Evolutionary conservation across 2,888 invertebrate genomes (phyloP), one percentile per base, ranked within the genome.

Genomic region (Congeria kusceri): DNA sequence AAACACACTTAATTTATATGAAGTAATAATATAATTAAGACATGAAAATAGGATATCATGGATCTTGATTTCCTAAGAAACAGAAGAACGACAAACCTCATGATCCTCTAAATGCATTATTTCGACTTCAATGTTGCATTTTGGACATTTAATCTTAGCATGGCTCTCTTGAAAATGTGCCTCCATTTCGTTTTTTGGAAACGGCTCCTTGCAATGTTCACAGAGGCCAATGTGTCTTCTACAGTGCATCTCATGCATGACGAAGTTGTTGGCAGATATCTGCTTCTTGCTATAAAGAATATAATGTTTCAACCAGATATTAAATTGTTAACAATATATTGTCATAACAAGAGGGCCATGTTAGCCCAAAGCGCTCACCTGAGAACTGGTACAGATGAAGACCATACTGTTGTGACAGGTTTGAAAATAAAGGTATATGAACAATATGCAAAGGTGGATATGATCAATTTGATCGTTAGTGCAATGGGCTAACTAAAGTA

Each of bases 211-310:
- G 93, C 96, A 96, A 3, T 95, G 94, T 0, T 95, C 94, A 87
- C 96, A 96, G 63, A 96, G 91, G 2, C 95, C 94, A 64, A 96
- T 95, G 93, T 96, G 96, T 49, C 96, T 94, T 0, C 95, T 95
- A 90, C 96, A 96, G 93, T 96, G 96, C 80, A 95, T 95, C 25
- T 95, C 95, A 93, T 96, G 96, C 93, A 95, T 96, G 2, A 95
- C 95, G 94, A 95, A 96, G 93, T 96, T 96, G 66, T 93, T 94
- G 9, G 95, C 94, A 0, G 96, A 95, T 67, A 96, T 95, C 88
- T 96, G 95, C 58, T 95, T 95, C 91, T 96, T 96, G 93, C 96
- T 96, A 94, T 18, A 93, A 85, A 44, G 44, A 63, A 61, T 65
- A 69, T 18, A n/a, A n/a, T n/a, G 46, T 47, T n/a, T 59, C n/a